A percentile compares a stretch with the other conserved stretches of the same genome.
Conservation (phyloP, 2,888 invertebrate species). For the Steinernema scapterisci region DNA sequence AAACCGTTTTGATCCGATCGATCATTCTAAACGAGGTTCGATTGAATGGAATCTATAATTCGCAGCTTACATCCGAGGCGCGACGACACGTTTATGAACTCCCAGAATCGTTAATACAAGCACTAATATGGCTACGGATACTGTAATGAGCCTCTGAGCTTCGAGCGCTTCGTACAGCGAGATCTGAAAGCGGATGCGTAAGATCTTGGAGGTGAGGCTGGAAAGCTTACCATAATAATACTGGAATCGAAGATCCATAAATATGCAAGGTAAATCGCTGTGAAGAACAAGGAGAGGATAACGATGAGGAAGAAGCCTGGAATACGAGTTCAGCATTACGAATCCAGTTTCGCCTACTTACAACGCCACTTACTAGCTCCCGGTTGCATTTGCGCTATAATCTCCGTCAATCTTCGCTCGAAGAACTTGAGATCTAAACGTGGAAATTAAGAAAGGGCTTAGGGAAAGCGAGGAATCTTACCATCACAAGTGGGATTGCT, state of each 20-base stretch:
- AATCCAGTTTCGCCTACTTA: slow-evolving; percentile 18
- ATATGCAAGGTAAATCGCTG: slow-evolving; percentile 1
- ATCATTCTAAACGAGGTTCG: slow-evolving; percentile 2
- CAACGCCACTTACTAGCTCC: slow-evolving; percentile 31
- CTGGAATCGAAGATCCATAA: slow-evolving; percentile 5
- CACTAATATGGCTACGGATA: neutral
- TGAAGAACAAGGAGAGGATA: neutral
- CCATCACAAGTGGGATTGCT: slow-evolving; percentile 4
- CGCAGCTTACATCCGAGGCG: slow-evolving; percentile 3
- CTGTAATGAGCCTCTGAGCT: slow-evolving; percentile 10
- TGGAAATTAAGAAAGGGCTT: neutral
- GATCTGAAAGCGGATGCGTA: neutral
- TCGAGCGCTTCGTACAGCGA: slow-evolving; percentile 12
- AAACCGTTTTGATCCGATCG: slow-evolving; percentile 20
- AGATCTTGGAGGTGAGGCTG: neutral
- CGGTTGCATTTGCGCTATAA: slow-evolving; percentile 9
- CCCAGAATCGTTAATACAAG: neutral
- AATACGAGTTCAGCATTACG: neutral
- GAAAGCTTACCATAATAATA: neutral
- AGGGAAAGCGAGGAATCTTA: neutral
- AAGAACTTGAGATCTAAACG: slow-evolving; percentile 20
- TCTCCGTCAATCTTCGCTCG: slow-evolving; percentile 8
- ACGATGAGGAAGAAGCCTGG: slow-evolving; percentile 21
- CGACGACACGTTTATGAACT: slow-evolving; percentile 25
- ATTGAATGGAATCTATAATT: neutral